phyloP scores from a whole-genome alignment of 2,797 vertebrate genomes.

The Brachymystax lenok region DNA sequence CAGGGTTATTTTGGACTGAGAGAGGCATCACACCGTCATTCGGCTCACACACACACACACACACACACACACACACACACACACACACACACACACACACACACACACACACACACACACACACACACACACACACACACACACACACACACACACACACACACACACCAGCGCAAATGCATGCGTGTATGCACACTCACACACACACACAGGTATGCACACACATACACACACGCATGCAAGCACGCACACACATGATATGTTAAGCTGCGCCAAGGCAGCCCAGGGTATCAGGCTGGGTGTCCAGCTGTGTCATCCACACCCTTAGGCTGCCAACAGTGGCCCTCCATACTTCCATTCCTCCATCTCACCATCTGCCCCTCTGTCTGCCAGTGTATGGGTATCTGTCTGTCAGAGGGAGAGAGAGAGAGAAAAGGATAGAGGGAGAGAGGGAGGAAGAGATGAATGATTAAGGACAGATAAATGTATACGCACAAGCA shows the following conservation, averaged over 20 bases:
- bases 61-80: neutral
- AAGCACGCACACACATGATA: constrained; percentile 5
- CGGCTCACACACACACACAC: neutral
- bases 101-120: neutral
- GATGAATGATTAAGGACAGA: neutral
- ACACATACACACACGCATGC: neutral
- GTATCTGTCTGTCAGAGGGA: constrained; percentile 1
- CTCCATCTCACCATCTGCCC: constrained; percentile 6
- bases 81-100: neutral
- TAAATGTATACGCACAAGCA: neutral
- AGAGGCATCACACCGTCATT: neutral
- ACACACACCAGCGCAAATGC: no score
- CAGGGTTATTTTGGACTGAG: constrained; percentile 50
- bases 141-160: neutral
- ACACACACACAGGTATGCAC: no score
- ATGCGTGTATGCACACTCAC: no score
- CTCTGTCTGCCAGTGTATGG: constrained; percentile 15
- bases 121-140: neutral
- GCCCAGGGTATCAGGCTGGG: constrained; percentile 34
- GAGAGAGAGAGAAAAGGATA: constrained; percentile 1
- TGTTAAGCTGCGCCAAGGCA: constrained; percentile 20
- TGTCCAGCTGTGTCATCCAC: constrained; percentile 66
- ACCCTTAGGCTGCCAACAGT: constrained; percentile 53
- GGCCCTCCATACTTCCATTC: constrained; percentile 44
- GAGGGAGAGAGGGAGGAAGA: no score